Base-by-base conservation (phyloP, 2,797 vertebrate genomes). In the Strix occidentalis region DNA sequence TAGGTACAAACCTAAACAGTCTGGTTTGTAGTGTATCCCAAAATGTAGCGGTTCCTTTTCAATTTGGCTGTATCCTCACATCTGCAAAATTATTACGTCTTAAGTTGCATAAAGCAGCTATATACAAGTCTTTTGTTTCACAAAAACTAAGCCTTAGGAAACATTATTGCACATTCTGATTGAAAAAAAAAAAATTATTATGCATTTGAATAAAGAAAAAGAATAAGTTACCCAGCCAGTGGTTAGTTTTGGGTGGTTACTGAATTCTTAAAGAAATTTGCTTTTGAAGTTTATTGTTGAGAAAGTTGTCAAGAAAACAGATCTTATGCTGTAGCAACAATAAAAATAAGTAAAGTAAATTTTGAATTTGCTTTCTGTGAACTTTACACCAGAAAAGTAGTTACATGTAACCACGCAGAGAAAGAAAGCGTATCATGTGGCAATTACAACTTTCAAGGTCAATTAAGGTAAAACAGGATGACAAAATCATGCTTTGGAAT, bases 401-500 rank as follows among this genome's bases (percentile, higher is more conserved):
- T 58, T 56, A 17, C n/a, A 48, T 53, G 46, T 48, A 89, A 83
- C 12, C 21, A 63, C 23, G 76, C 43, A 43, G 54, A 84, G 58
- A 76, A 89, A 84, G 54, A 66, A 92, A 82, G 11, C 10, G 5
- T 90, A 58, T 91, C 18, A 75, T 65, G 23, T 61, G 35, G 45
- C 69, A 89, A 90, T 90, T 89, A 72, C 58, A 87, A 41, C 43
- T 68, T 90, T 96, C 90, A 90, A 1, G 35, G 11, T 92, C 74
- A 53, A 64, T 94, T 92, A 82, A 89, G 68, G 78, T 84, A 90
- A 92, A 94, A 70, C 15, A 58, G 7, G 31, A 84, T 93, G 71
- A 95, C 31, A 93, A 92, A 90, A 80, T 79, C 80, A 89, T 93
- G 88, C 72, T 86, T 90, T 75, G 85, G 39, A 95, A 90, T 61